phyloP scores from a whole-genome alignment of 1,140 invertebrate species.

The Saccostrea cuccullata region DNA sequence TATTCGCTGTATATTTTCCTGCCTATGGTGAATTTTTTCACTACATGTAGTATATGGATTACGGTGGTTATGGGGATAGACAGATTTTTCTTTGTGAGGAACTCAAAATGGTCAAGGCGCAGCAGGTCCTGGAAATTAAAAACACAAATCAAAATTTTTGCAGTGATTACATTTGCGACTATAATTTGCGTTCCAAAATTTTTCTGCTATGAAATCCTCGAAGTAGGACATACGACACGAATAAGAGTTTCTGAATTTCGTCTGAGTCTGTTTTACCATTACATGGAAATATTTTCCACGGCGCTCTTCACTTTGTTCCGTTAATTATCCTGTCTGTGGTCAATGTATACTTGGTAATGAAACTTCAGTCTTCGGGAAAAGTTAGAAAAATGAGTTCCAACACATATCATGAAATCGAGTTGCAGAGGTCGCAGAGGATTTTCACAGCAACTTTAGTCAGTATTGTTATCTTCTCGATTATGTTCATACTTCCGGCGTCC shows the following conservation, averaged over 20 bases:
- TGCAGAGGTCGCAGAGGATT: constrained; percentile 54
- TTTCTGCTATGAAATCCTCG: constrained; percentile 45
- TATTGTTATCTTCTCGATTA: constrained; percentile 61
- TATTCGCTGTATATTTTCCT: constrained; percentile 59
- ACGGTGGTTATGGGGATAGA: constrained; percentile 67
- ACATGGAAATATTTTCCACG: constrained; percentile 49
- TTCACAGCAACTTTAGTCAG: constrained; percentile 60
- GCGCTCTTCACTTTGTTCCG: constrained; percentile 54
- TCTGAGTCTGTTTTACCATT: constrained; percentile 2
- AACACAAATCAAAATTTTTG: constrained; percentile 48
- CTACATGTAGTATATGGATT: constrained; percentile 59
- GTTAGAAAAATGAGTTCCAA: constrained; percentile 4
- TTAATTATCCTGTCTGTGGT: constrained; percentile 53
- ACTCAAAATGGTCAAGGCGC: constrained; percentile 54
- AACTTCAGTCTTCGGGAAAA: constrained; percentile 49
- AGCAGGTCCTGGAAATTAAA: constrained; percentile 44
- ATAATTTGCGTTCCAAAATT: constrained; percentile 59
- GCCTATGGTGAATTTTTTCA: constrained; percentile 64
- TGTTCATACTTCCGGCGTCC: constrained; percentile 59
- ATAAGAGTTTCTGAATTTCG: constrained; percentile 27
- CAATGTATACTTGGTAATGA: constrained; percentile 54
- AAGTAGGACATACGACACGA: not conserved
- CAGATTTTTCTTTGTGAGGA: constrained; percentile 60
- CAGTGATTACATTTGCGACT: constrained; percentile 45
- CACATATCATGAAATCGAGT: constrained; percentile 43